These are phyloP conservation scores for Phrynocephalus versicolor DNA, from an alignment of 2,113 vertebrate species.

Conservation along the genomic window DNA sequence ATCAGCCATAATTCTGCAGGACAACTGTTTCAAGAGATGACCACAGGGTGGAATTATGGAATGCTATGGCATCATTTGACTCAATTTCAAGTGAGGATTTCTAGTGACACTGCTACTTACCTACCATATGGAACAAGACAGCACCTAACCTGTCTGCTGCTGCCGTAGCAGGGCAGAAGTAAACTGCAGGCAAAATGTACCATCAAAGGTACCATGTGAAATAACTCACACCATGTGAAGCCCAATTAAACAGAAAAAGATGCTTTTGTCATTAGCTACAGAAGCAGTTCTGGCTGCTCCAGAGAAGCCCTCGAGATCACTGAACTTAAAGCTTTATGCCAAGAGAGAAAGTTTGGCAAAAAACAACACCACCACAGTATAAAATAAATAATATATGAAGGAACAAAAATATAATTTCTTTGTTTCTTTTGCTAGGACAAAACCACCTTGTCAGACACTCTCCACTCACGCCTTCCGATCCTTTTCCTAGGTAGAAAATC, in stretches of 20 bases:
- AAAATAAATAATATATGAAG: constrained; percentile 37
- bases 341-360: constrained; percentile 4
- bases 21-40: background rate
- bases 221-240: background rate
- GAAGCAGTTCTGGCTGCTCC: constrained; percentile 15
- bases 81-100: background rate
- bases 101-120: background rate
- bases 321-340: constrained; percentile 34
- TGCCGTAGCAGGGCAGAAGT: background rate
- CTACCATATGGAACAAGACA: background rate
- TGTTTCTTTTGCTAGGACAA: background rate
- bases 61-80: background rate
- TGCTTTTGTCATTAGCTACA: background rate
- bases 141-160: background rate
- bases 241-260: background rate
- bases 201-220: background rate
- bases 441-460: background rate
- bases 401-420: constrained; percentile 36
- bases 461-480: background rate
- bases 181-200: background rate
- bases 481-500: background rate
- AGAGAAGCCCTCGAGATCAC: constrained; percentile 11
- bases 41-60: background rate
- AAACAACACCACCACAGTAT: constrained; percentile 20
- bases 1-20: background rate